Evolutionary conservation across 2,797 vertebrate genomes (phyloP).

Genomic region (Hybognathus amarus): DNA sequence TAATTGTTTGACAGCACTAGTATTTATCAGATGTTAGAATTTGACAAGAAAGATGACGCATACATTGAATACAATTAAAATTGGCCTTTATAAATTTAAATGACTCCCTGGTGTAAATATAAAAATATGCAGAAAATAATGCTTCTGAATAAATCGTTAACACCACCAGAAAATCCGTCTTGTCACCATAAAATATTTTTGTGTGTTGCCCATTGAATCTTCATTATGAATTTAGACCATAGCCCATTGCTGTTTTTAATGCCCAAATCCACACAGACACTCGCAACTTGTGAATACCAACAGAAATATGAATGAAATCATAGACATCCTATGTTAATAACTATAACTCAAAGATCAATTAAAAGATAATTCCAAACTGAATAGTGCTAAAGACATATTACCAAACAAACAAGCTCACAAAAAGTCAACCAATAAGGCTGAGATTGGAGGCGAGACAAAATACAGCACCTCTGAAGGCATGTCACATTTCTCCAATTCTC

Average conservation of each 20-base stretch:
- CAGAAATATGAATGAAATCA: neutral
- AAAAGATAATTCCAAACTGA: neutral
- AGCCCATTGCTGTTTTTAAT: neutral
- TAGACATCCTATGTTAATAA: neutral
- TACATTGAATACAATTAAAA: too few relatives aligned
- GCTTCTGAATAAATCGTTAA: too few relatives aligned
- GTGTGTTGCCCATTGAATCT: neutral
- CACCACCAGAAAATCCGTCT: too few relatives aligned
- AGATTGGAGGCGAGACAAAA: constrained; percentile 57
- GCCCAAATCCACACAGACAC: neutral
- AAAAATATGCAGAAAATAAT: too few relatives aligned
- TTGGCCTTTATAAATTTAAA: too few relatives aligned
- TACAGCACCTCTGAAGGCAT: constrained; percentile 73
- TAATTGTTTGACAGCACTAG: too few relatives aligned
- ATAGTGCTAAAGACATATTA: neutral
- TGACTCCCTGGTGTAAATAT: too few relatives aligned
- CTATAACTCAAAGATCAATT: neutral
- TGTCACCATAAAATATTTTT: neutral
- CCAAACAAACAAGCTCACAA: constrained; percentile 41
- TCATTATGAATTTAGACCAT: neutral
- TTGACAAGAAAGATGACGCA: too few relatives aligned
- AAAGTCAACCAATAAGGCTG: constrained; percentile 54
- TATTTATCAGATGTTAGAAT: too few relatives aligned
- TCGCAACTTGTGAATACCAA: too few relatives aligned
- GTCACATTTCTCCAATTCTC: constrained; percentile 73